Percentiles rank a stretch among this genome's conserved stretches.
These are phyloP conservation scores for Athrips mouffetella DNA, from an alignment of 2,888 invertebrate species.

Conservation along the genomic window DNA sequence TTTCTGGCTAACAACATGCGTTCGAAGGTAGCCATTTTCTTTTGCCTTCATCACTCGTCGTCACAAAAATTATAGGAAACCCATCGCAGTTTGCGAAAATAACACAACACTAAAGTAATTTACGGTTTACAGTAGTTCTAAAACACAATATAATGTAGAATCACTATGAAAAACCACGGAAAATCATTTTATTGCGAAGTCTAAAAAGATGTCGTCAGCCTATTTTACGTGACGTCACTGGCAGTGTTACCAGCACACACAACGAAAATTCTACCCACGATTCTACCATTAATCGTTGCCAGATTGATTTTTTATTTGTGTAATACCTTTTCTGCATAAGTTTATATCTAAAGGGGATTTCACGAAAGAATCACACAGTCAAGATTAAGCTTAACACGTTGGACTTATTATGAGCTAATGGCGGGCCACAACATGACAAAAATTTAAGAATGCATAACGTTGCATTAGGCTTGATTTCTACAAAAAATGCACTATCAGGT, in stretches of 20 bases:
- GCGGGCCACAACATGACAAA: no score
- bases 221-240: constrained; percentile 69
- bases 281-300: constrained; percentile 4
- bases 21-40: constrained; percentile 73
- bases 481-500: no score
- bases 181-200: constrained; percentile 61
- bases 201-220: constrained; percentile 66
- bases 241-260: constrained; percentile 51
- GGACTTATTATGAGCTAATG: no score
- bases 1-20: constrained; percentile 67
- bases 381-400: no score
- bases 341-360: no score
- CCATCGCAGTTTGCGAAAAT: constrained; percentile 59
- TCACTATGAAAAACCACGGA: constrained; percentile 56
- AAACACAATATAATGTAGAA: constrained; percentile 54
- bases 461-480: no score
- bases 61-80: constrained; percentile 59
- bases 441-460: no score
- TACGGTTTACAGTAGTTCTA: constrained; percentile 45
- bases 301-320: no score
- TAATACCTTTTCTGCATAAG: no score
- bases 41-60: constrained; percentile 69
- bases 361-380: no score
- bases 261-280: constrained; percentile 8
- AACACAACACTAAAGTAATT: constrained; percentile 58